phyloP scores from a whole-genome alignment of 2,113 vertebrate species.

The Siphamia tubifer region DNA sequence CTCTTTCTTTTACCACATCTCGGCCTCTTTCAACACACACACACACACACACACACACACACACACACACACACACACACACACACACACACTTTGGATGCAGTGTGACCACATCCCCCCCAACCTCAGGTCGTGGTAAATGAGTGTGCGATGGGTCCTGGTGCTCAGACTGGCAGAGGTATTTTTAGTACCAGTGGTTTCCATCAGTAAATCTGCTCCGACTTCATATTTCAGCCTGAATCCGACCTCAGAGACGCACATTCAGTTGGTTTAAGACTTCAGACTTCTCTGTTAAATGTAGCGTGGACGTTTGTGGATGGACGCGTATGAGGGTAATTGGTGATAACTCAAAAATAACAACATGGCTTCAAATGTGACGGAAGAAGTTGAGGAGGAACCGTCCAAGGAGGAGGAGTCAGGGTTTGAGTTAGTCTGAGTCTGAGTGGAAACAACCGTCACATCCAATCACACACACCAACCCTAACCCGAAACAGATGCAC shows the following conservation, averaged over 20 bases:
- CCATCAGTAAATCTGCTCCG: constrained; percentile 73
- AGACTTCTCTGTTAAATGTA: constrained; percentile 42
- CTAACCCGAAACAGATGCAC: constrained; percentile 42
- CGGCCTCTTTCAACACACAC: constrained; percentile 41
- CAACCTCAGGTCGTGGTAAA: constrained; percentile 79
- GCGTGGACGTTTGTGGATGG: constrained; percentile 34
- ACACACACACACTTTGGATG: constrained; percentile 4
- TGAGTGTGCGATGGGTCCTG: constrained; percentile 76
- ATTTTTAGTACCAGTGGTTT: constrained; percentile 81
- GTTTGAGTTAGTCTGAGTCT: constrained; percentile 42
- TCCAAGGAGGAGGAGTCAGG: constrained; percentile 10
- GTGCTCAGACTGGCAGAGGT: constrained; percentile 77
- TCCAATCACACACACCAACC: constrained; percentile 46
- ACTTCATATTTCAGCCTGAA: constrained; percentile 74
- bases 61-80: constrained; percentile 26
- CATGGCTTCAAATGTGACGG: neutral
- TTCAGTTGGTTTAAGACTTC: constrained; percentile 65
- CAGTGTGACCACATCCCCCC: constrained; percentile 71
- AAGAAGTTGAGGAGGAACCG: neutral
- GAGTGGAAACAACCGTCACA: constrained; percentile 50
- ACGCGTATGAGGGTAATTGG: constrained; percentile 28
- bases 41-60: constrained; percentile 35
- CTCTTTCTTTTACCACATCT: constrained; percentile 61
- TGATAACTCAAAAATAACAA: constrained; percentile 38
- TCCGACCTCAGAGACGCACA: constrained; percentile 66